Evolutionary conservation across 1,140 invertebrate species (phyloP).

Genomic region (Caerostris extrusa): DNA sequence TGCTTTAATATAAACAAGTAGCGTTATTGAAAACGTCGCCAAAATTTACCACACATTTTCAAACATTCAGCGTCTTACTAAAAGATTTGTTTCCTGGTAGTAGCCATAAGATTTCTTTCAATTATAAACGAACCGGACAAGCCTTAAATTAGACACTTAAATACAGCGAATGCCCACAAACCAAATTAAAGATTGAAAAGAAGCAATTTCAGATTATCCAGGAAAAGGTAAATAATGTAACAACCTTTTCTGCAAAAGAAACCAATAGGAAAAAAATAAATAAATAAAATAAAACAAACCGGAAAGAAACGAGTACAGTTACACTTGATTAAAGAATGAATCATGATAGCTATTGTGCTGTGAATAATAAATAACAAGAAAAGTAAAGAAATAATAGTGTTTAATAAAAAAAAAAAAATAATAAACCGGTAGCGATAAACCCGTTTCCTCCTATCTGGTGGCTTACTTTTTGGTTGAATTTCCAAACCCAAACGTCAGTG

Average conservation of each 20-base stretch:
- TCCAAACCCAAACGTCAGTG: neutral
- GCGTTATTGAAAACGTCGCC: no score
- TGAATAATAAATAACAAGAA: slow-evolving; percentile 33
- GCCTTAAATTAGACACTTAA: no score
- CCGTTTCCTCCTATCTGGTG: neutral
- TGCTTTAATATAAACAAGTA: no score
- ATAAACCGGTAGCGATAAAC: slow-evolving; percentile 31
- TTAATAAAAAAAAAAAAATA: neutral
- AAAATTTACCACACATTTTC: no score
- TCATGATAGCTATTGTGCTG: slow-evolving; percentile 33
- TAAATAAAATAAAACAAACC: no score
- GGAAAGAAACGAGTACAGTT: neutral
- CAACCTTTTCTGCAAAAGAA: neutral
- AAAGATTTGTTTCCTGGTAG: no score
- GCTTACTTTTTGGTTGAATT: neutral
- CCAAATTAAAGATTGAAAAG: no score
- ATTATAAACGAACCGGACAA: no score
- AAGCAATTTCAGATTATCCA: neutral
- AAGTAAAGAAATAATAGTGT: neutral
- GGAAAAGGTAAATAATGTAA: neutral
- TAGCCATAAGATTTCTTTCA: no score
- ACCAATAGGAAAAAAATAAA: neutral
- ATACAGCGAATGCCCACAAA: no score
- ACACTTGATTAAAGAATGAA: slow-evolving; percentile 23
- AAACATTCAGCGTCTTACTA: no score